Percentiles rank a stretch among this genome's conserved stretches.
phyloP scores from a whole-genome alignment of 2,888 invertebrate species.

The Ennomos erosarius region DNA sequence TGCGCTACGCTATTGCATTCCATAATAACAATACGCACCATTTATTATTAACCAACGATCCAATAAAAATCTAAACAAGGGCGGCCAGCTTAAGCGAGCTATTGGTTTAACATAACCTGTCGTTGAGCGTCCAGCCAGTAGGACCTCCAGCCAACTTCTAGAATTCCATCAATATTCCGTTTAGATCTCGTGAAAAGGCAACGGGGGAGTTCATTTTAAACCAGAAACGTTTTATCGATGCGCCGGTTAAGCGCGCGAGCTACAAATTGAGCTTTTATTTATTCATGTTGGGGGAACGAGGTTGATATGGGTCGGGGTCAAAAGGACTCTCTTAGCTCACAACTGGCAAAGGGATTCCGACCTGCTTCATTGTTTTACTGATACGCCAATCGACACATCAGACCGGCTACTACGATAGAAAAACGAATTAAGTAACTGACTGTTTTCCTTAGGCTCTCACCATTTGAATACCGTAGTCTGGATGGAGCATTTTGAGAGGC shows the following conservation, averaged over 20 bases:
- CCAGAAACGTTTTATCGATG: conserved; percentile 66
- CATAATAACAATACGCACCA: conserved; percentile 15
- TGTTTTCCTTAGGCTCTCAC: too few species aligned
- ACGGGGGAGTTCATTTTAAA: conserved; percentile 63
- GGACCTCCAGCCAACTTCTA: conserved; percentile 46
- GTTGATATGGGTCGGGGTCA: conserved; percentile 81
- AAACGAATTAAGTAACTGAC: conserved; percentile 21
- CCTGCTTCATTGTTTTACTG: conserved; percentile 54
- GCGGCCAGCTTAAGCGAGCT: conserved; percentile 51
- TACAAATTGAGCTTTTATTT: conserved; percentile 83
- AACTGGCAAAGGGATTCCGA: conserved; percentile 63
- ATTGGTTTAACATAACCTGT: conserved; percentile 65
- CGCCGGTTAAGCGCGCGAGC: conserved; percentile 72
- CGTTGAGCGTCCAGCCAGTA: conserved; percentile 49
- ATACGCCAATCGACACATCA: conserved; percentile 51
- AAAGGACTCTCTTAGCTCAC: conserved; percentile 71
- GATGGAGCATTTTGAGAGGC: too few species aligned
- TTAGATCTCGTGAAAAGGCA: conserved; percentile 47
- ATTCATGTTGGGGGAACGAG: conserved; percentile 79
- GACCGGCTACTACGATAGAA: conserved; percentile 35
- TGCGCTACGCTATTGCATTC: neutral
- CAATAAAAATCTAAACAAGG: conserved; percentile 49
- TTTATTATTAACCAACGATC: conserved; percentile 26
- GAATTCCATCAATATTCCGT: conserved; percentile 36
- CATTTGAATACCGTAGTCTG: too few species aligned